Base-by-base conservation (phyloP, 2,888 invertebrate species). In the Tetanocera ferruginea region DNA sequence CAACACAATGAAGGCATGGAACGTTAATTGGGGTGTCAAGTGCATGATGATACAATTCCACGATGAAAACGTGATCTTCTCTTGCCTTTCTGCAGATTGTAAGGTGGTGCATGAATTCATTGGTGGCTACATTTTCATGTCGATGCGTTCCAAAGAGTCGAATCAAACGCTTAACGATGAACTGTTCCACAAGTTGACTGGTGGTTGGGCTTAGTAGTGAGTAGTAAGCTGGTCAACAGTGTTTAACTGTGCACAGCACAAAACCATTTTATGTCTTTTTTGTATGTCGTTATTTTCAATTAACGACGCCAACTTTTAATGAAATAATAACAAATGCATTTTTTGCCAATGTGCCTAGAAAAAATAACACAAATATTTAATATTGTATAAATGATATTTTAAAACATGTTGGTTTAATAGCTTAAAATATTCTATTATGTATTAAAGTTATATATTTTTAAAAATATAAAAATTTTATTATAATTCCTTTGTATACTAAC, bases 11-110 rank as follows among this genome's bases (percentile, higher is more conserved):
- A 97, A 97, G 92, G 98, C 98, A 28, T 99, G 99, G 99, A 98
- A 98, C 89, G 98, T 99, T 3, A 99, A 99, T 90, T 99, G 99
- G 99, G 98, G 99, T 89, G 96, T 97, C 64, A 96, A 97, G 97
- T 96, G 97, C 90, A 97, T 99, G 95, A 97, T 97, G 95, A 96
- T 98, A 11, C 98, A 98, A 88, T 97, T 98, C 88, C 97, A 98
- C 85, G 97, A 98, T 83, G 98, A 95, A 84, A 96, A 95, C 87
- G 95, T 98, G 19, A 94, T 97, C 80, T 99, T 99, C 91, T 96
- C 96, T 69, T 97, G 97, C 76, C 93, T 96, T 78, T 98, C 98
- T 2, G 98, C 98, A 0, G 99, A 99, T 89, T 99, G 99, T 90
- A 99, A 99, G 91, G 98, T 98, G 0, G 95, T 98, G 6, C 98